These are phyloP conservation scores for Catocala nupta DNA, from an alignment of 2,888 invertebrate species.

Conservation along the genomic window DNA sequence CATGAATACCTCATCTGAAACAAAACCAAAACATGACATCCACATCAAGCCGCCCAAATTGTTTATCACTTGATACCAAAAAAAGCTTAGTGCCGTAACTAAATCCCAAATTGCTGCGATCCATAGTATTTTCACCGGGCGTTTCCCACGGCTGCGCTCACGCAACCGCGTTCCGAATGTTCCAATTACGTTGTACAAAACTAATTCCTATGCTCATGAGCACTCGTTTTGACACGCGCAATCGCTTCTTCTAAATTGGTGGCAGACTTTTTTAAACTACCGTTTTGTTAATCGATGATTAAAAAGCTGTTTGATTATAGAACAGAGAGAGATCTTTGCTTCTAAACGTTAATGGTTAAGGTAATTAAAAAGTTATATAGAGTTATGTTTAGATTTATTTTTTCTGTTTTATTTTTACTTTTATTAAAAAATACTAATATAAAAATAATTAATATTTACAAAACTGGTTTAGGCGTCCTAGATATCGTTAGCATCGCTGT, in stretches of 20 bases:
- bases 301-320: constrained; percentile 34
- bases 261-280: constrained; percentile 41
- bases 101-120: constrained; percentile 70
- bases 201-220: constrained; percentile 72
- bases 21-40: constrained; percentile 15
- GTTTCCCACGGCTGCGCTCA: constrained; percentile 80
- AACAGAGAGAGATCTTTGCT: background rate
- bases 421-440: too few species aligned
- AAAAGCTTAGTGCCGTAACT: constrained; percentile 69
- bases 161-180: constrained; percentile 74
- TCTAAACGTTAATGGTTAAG: too few species aligned
- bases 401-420: too few species aligned
- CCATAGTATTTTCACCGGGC: constrained; percentile 73
- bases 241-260: constrained; percentile 47
- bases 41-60: constrained; percentile 19
- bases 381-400: too few species aligned
- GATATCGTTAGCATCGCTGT: too few species aligned
- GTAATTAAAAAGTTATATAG: too few species aligned
- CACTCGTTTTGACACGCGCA: constrained; percentile 52
- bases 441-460: too few species aligned
- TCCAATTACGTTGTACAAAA: constrained; percentile 66
- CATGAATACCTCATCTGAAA: constrained; percentile 4
- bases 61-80: constrained; percentile 41
- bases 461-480: too few species aligned
- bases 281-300: constrained; percentile 45